Evolutionary conservation across 2,113 vertebrate species (phyloP).

Genomic region (Calyptommatus sinebrachiatus): DNA sequence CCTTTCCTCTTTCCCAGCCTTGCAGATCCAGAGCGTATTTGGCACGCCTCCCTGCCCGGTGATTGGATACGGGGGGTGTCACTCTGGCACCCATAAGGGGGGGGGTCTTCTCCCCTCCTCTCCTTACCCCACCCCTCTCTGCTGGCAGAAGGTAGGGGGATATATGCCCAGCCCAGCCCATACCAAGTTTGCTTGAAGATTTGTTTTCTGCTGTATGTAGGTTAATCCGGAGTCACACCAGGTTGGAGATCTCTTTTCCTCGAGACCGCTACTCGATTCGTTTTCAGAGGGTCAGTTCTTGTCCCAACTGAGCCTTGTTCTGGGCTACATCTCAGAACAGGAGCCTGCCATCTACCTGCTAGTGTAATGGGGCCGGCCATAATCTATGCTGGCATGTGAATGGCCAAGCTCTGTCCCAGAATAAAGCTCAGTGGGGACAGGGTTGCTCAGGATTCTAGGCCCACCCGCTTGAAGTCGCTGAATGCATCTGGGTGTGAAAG

Average conservation of each 20-base stretch:
- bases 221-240: not conserved
- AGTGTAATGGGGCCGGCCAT: too few species aligned
- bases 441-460: not conserved
- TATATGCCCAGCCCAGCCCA: not conserved
- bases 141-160: not conserved
- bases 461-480: not conserved
- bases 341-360: too few species aligned
- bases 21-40: not conserved
- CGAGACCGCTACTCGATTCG: too few species aligned
- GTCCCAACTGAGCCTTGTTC: too few species aligned
- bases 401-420: too few species aligned
- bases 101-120: not conserved
- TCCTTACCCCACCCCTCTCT: not conserved
- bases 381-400: too few species aligned
- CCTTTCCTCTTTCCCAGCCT: not conserved
- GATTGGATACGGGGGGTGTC: constrained; percentile 22
- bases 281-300: not conserved
- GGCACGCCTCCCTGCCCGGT: constrained; percentile 20
- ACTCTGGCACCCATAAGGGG: not conserved
- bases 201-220: too few species aligned
- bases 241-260: not conserved
- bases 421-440: too few species aligned
- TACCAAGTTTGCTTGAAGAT: too few species aligned
- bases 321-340: too few species aligned
- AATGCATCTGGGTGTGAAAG: not conserved